Base-by-base conservation (phyloP, 2,113 vertebrate genomes). In the Lepidothrix coronata region DNA sequence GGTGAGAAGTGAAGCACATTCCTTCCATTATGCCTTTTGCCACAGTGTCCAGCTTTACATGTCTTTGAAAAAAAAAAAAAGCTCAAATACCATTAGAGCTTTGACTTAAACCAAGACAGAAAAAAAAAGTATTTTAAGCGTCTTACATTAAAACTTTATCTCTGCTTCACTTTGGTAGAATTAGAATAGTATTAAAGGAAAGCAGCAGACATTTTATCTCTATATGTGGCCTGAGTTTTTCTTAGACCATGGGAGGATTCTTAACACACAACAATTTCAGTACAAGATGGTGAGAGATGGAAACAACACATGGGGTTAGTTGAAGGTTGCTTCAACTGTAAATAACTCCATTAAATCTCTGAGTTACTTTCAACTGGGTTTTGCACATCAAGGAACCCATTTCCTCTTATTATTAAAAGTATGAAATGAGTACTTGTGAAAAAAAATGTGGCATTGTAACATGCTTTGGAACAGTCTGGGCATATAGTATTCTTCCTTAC, bases 1-100 rank as follows among this genome's bases (percentile, higher is more conserved):
- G 96, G 95, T 97, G 97, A 97, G 94, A 97, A 97, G 59, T 81
- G 65, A 95, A 95, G 85, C 63, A 93, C 94, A 95, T 95, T 97
- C 96, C 81, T 96, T 96, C 94, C 93, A 79, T 96, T 88, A 84
- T 78, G 91, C 58, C 49, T 96, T 86, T 94, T 93, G 80, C 81
- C 51, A 57, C 79, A 89, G 70, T 5, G 22, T 78, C 74, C 85
- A 75, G 76, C 72, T 96, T 96, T 86, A 81, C 31, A 66, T 30
- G 49, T 35, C 65, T 85, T 73, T 66, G 72, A 81, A 85, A 65
- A 68, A 37, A 24, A 58, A 59, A 57, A 92, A 72, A 49, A 71
- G 3, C 48, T 88, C 52, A 71, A 91, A 89, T 83, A 24, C 35
- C 49, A 57, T 48, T 48, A 16, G 13, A 54, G 13, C 73, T 91